Base-by-base conservation (phyloP, 35 echinoderm and acorn worm genomes). In the Amphiura filiformis region DNA sequence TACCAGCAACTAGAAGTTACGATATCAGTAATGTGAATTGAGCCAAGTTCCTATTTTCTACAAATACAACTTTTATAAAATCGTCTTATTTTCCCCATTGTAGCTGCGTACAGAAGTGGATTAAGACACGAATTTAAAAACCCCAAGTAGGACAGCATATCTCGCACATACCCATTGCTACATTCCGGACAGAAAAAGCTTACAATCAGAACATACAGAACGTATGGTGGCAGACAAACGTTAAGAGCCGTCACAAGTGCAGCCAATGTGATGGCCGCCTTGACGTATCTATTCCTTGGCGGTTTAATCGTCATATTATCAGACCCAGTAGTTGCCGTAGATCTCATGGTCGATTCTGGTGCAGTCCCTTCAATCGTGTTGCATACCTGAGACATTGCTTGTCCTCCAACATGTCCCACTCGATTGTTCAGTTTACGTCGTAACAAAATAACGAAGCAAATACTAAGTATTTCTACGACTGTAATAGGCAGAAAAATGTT, bases 91-190 rank as follows among this genome's bases (percentile, higher is more conserved):
- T 85, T 85, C 18, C 56, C 39, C 83, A 65, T 56, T 13, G 83
- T 85, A 1, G 34, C 49, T 34, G 83, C 83, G 35, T 85, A 85
- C 35, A 85, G 18, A 30, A 85, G 34, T 5, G 83, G 83, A 61
- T 85, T 85, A 18, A 85, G 34, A 61, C 83, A 85, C 9, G 83
- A 85, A 70, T 65, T 85, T n/a, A 61, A 33, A 61, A 65, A 64
- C 33, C 64, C 13, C 33, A 85, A 17, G 34, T 85, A 36, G 39
- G 32, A 32, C 34, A 85, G 31, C 14, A 65, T 31, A 37, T 65
- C 83, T 15, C 83, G 47, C 35, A 61, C 39, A 23, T 28, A 18
- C 15, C 64, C 56, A 26, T 56, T 14, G 31, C n/a, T 61, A 61
- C 83, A 85, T n/a, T 31, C 1, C 17, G 83, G 44, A 37, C 83